Percentiles rank a stretch among this genome's conserved stretches.
These are phyloP conservation scores for Rhabdomys dilectus DNA, from an alignment of 2,113 vertebrate species.

Conservation along the genomic window DNA sequence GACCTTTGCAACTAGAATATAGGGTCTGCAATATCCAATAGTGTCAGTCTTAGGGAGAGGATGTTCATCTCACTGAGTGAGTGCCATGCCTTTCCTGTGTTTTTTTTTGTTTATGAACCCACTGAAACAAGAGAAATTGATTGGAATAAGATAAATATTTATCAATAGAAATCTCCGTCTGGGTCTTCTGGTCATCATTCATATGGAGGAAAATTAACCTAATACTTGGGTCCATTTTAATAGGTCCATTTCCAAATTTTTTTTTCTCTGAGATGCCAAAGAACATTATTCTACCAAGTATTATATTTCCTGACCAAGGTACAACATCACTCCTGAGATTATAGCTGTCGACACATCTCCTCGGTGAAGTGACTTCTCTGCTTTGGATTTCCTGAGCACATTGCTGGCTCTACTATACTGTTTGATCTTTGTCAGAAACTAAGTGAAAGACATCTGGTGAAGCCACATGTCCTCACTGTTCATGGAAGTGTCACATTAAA, in stretches of 20 bases:
- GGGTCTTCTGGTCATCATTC: neutral
- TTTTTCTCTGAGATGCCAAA: neutral
- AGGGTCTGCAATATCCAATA: neutral
- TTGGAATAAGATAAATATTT: neutral
- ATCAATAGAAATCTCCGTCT: neutral
- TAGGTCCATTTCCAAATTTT: neutral
- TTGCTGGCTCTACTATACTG: neutral
- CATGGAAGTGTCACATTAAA: slow-evolving; percentile 44
- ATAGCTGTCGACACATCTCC: slow-evolving; percentile 42
- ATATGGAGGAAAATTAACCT: neutral
- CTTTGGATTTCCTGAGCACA: slow-evolving; percentile 43
- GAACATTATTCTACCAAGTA: neutral
- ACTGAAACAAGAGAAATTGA: neutral
- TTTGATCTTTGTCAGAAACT: slow-evolving; percentile 69
- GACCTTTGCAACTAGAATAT: neutral
- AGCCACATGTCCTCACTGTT: slow-evolving; percentile 33
- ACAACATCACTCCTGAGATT: slow-evolving; percentile 65
- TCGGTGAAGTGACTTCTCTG: slow-evolving; percentile 33
- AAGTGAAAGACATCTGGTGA: slow-evolving; percentile 48
- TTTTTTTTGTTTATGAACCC: neutral
- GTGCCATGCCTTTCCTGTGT: neutral
- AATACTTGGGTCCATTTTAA: neutral
- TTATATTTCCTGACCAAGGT: neutral
- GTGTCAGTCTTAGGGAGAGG: neutral
- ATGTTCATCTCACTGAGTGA: neutral